These are phyloP conservation scores for Hippopotamyrus pictus DNA, from an alignment of 2,797 vertebrate species.

Conservation along the genomic window DNA sequence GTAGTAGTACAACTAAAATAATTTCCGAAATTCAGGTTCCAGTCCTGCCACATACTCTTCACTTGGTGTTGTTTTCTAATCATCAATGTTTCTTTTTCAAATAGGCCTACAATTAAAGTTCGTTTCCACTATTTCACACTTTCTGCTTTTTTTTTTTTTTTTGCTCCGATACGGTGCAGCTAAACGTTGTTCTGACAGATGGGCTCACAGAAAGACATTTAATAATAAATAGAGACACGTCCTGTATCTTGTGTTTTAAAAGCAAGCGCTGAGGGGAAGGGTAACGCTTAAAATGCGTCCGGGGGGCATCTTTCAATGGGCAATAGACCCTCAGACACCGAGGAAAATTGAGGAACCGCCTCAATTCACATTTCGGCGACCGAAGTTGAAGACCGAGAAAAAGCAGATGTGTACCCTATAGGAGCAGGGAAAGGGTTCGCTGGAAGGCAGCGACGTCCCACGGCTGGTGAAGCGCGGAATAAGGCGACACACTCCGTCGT, in stretches of 20 bases:
- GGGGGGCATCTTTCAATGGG: not conserved
- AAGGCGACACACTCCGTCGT: conserved; percentile 59
- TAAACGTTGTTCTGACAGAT: not conserved
- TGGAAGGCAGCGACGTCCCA: not conserved
- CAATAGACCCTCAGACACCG: conserved; percentile 17
- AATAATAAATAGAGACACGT: not conserved
- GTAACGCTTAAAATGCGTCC: conserved; percentile 11
- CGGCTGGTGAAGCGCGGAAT: conserved; percentile 34
- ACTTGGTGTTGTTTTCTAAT: not conserved
- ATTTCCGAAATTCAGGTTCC: not conserved
- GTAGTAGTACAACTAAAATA: not conserved
- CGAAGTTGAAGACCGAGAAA: not conserved
- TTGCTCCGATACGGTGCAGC: not conserved
- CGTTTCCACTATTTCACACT: not conserved
- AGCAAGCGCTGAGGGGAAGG: not conserved
- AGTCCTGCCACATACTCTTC: not conserved
- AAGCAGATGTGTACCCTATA: not conserved
- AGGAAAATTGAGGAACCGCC: conserved; percentile 18
- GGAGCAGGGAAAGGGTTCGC: not conserved
- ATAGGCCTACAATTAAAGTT: not conserved
- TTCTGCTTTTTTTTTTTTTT: not conserved
- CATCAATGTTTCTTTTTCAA: not conserved
- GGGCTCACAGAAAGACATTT: not conserved
- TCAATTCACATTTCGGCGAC: conserved; percentile 13
- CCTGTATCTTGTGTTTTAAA: not conserved